A percentile compares a stretch with the other conserved stretches of the same genome.
These are phyloP conservation scores for Nasonia vitripennis DNA, from an alignment of 1,140 invertebrate species.

Conservation along the genomic window DNA sequence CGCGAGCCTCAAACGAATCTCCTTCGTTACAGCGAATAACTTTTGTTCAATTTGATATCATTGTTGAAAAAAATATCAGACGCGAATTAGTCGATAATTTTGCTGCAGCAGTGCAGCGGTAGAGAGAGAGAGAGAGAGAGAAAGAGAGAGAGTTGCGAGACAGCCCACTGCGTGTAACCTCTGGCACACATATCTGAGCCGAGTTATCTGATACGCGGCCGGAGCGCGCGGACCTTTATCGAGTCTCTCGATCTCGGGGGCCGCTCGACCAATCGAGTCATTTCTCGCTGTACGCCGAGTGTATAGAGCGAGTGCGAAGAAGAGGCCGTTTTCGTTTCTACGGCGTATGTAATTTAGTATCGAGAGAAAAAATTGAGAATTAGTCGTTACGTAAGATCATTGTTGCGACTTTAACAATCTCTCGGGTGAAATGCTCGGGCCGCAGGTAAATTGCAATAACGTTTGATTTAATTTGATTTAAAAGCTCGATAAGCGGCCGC, in stretches of 20 bases:
- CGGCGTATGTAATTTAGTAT: too few species aligned
- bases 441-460: conserved; percentile 14
- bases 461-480: conserved; percentile 49
- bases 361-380: too few species aligned
- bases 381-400: too few species aligned
- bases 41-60: neutral
- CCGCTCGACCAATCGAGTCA: conserved; percentile 61
- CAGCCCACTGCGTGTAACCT: conserved; percentile 49
- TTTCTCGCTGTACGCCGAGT: conserved; percentile 41
- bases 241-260: conserved; percentile 60
- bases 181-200: conserved; percentile 51
- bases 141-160: neutral
- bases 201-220: conserved; percentile 67
- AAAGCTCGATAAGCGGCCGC: conserved; percentile 25
- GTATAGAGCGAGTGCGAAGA: neutral
- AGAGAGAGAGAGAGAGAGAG: too few species aligned
- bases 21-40: neutral
- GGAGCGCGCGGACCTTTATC: conserved; percentile 60
- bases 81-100: neutral
- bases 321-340: neutral
- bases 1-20: neutral
- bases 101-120: neutral
- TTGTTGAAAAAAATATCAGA: neutral
- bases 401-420: neutral
- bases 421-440: neutral